Evolutionary conservation across 1,140 invertebrate genomes (phyloP).

Genomic region (Camponotus vicinus): DNA sequence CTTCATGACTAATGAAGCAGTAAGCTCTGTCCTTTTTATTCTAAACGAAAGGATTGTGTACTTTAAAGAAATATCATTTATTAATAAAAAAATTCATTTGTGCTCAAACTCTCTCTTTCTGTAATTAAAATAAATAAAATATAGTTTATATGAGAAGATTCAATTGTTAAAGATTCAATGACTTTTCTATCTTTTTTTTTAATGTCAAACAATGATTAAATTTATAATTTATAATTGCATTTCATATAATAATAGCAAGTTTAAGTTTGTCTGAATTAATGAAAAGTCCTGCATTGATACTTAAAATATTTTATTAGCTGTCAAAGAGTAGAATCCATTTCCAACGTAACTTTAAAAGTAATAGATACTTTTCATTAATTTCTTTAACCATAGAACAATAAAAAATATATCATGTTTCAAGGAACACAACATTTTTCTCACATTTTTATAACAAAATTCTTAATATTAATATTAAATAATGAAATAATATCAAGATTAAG

Average conservation of each 20-base stretch:
- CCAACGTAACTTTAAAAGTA: not conserved
- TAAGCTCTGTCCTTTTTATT: too few species aligned
- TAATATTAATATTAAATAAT: not conserved
- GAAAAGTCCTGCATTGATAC: too few species aligned
- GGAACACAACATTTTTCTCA: not conserved
- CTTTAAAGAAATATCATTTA: not conserved
- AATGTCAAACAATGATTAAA: not conserved
- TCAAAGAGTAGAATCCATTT: not conserved
- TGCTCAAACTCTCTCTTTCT: too few species aligned
- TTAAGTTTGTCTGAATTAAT: not conserved
- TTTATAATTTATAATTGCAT: not conserved
- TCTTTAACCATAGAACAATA: not conserved
- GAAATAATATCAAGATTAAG: not conserved
- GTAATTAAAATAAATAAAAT: too few species aligned
- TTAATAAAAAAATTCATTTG: constrained; percentile 7
- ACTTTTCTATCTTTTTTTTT: too few species aligned
- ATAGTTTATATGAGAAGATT: too few species aligned
- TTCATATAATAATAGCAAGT: not conserved
- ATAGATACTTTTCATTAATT: not conserved
- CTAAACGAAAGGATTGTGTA: not conserved
- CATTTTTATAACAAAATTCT: not conserved
- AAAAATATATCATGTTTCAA: not conserved
- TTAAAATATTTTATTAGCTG: not conserved
- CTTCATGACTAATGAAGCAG: too few species aligned
- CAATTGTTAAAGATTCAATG: too few species aligned